A percentile compares a stretch with the other conserved stretches of the same genome.
Evolutionary conservation across 2,888 invertebrate species (phyloP).

Genomic region (Mayetiola destructor): DNA sequence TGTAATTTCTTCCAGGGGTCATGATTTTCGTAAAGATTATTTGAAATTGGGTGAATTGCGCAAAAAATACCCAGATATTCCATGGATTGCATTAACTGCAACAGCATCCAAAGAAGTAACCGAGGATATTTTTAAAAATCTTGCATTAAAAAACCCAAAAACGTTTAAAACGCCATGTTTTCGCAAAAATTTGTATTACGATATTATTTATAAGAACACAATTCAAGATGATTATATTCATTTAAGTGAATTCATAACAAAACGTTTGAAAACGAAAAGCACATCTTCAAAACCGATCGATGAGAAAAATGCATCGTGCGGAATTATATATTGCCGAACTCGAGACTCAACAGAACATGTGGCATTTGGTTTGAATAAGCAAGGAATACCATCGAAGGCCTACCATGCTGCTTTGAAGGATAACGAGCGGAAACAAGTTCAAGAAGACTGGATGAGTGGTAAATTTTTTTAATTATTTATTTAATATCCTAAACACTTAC

Average conservation of each 20-base stretch:
- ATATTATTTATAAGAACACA: slow-evolving; percentile 77
- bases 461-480: too few relatives aligned
- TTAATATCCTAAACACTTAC: too few relatives aligned
- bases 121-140: slow-evolving; percentile 63
- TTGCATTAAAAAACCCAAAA: slow-evolving; percentile 52
- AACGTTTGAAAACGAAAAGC: slow-evolving; percentile 40
- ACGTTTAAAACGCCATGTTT: slow-evolving; percentile 79
- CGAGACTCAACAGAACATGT: slow-evolving; percentile 79
- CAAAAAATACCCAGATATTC: slow-evolving; percentile 46
- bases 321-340: slow-evolving; percentile 90
- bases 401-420: slow-evolving; percentile 82
- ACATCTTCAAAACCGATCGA: slow-evolving; percentile 37
- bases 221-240: slow-evolving; percentile 69
- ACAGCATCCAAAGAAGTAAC: slow-evolving; percentile 73
- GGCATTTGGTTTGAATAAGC: slow-evolving; percentile 55
- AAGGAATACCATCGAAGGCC: slow-evolving; percentile 61
- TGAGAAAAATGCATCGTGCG: slow-evolving; percentile 48
- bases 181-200: slow-evolving; percentile 86
- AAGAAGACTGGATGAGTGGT: slow-evolving; percentile 86
- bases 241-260: slow-evolving; percentile 55
- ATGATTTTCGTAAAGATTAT: slow-evolving; percentile 93
- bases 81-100: slow-evolving; percentile 89
- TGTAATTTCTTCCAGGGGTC: slow-evolving; percentile 59
- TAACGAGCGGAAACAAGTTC: slow-evolving; percentile 57
- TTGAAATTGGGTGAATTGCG: slow-evolving; percentile 66